Percentiles rank a stretch among this genome's conserved stretches.
These are phyloP conservation scores for Acanthoscelides obtectus DNA, from an alignment of 2,888 invertebrate species.

Conservation along the genomic window DNA sequence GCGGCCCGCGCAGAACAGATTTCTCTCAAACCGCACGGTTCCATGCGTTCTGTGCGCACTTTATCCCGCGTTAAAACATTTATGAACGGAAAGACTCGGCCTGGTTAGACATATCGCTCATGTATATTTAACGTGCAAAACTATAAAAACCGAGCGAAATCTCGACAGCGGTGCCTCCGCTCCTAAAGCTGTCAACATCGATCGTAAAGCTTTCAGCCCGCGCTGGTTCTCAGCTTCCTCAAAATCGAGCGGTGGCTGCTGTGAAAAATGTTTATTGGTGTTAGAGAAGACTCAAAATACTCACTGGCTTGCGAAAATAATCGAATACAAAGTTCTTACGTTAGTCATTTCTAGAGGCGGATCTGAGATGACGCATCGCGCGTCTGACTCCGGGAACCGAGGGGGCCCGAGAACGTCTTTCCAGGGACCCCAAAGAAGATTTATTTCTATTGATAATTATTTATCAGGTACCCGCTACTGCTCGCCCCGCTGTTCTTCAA, in stretches of 20 bases:
- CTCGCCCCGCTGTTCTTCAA: no score
- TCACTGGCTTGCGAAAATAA: background rate
- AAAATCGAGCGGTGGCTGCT: slow-evolving; percentile 36
- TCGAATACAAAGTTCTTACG: no score
- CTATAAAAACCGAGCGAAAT: background rate
- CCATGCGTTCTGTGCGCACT: background rate
- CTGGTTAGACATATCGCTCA: background rate
- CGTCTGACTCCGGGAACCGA: no score
- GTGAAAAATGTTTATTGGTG: slow-evolving; percentile 28
- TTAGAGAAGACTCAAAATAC: background rate
- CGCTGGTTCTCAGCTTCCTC: slow-evolving; percentile 40
- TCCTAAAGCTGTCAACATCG: slow-evolving; percentile 48
- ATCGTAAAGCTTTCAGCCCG: slow-evolving; percentile 47
- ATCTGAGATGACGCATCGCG: no score
- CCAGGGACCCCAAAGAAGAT: no score
- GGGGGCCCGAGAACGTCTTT: no score
- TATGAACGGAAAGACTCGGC: background rate
- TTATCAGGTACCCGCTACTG: no score
- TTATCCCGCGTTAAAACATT: background rate
- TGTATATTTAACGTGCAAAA: background rate
- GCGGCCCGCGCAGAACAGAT: background rate
- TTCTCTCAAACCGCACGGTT: background rate
- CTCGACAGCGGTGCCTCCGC: slow-evolving; percentile 32
- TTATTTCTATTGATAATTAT: no score
- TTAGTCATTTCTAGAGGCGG: no score